Percentiles rank a stretch among this genome's conserved stretches.
Conservation (phyloP, 2,888 invertebrate species). For the Cryptophagus acutangulus region DNA sequence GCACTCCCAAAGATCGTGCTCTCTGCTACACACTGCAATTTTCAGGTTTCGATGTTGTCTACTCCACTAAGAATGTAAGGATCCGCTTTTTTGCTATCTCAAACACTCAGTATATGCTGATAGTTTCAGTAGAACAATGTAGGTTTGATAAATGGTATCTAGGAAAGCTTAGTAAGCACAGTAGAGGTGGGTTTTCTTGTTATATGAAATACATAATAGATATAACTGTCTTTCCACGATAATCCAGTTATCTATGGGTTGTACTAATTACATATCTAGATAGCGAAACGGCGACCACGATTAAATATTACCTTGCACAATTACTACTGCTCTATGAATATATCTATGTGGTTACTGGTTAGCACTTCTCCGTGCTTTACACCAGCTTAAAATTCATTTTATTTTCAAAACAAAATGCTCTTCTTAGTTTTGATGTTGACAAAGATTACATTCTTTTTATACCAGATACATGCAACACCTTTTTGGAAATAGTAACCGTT, state of each 20-base stretch:
- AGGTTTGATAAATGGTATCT: not conserved
- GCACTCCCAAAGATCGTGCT: slow-evolving; percentile 63
- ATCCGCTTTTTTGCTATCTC: not conserved
- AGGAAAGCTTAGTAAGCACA: not conserved
- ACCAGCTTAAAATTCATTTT: too few species aligned
- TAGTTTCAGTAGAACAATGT: not conserved
- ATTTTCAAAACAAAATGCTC: too few species aligned
- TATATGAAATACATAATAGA: slow-evolving; percentile 17
- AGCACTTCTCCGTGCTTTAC: too few species aligned
- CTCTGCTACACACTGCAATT: slow-evolving; percentile 74
- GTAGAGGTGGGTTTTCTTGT: slow-evolving; percentile 13
- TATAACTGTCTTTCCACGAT: slow-evolving; percentile 30
- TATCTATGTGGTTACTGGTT: too few species aligned
- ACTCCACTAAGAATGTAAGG: slow-evolving; percentile 59
- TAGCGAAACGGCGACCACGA: slow-evolving; percentile 26
- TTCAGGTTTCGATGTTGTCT: slow-evolving; percentile 61
- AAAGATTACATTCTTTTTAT: too few species aligned
- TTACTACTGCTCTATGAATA: slow-evolving; percentile 18
- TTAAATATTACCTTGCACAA: slow-evolving; percentile 31
- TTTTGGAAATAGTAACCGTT: slow-evolving; percentile 1
- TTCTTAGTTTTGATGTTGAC: too few species aligned
- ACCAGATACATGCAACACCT: too few species aligned
- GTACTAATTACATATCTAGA: slow-evolving; percentile 34
- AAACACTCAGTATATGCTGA: slow-evolving; percentile 2
- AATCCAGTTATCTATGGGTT: slow-evolving; percentile 32